Conservation (phyloP, 2,888 invertebrate genomes). For the Tuta absoluta region DNA sequence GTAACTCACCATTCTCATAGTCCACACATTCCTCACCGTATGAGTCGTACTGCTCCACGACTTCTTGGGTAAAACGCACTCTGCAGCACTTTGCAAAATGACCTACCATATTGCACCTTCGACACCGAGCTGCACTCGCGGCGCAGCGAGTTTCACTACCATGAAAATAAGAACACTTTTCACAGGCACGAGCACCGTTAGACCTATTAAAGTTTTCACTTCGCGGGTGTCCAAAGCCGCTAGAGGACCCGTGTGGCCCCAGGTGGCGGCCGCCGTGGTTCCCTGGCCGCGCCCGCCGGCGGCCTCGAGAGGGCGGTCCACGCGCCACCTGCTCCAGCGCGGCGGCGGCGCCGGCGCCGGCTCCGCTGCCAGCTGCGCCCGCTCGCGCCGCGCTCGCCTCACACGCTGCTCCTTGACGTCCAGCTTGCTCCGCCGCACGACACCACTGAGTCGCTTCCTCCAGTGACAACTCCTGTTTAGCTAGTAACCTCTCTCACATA, state of each 20-base stretch:
- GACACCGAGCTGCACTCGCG: not conserved
- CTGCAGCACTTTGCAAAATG: not conserved
- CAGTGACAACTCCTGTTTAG: too few species aligned
- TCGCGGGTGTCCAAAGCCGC: too few species aligned
- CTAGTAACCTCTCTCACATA: too few species aligned
- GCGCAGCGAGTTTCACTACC: not conserved
- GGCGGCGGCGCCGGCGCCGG: not conserved
- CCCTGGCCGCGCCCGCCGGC: not conserved
- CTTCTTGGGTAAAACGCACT: not conserved
- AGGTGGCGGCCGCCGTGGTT: not conserved
- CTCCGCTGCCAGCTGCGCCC: not conserved
- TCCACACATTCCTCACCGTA: not conserved
- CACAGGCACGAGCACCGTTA: not conserved
- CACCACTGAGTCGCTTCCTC: too few species aligned
- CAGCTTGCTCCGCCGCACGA: too few species aligned
- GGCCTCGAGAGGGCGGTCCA: not conserved
- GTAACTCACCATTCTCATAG: not conserved
- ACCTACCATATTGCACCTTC: not conserved
- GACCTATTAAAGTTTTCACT: not conserved
- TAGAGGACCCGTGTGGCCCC: not conserved
- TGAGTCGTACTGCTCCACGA: not conserved
- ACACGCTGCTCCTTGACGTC: slow-evolving; percentile 1
- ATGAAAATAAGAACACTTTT: not conserved
- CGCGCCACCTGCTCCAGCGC: not conserved
- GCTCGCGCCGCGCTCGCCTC: slow-evolving; percentile 2